Evolutionary conservation across 1,140 invertebrate species (phyloP), one percentile per base, ranked within the genome.

Genomic region (Drosophila mauritiana): DNA sequence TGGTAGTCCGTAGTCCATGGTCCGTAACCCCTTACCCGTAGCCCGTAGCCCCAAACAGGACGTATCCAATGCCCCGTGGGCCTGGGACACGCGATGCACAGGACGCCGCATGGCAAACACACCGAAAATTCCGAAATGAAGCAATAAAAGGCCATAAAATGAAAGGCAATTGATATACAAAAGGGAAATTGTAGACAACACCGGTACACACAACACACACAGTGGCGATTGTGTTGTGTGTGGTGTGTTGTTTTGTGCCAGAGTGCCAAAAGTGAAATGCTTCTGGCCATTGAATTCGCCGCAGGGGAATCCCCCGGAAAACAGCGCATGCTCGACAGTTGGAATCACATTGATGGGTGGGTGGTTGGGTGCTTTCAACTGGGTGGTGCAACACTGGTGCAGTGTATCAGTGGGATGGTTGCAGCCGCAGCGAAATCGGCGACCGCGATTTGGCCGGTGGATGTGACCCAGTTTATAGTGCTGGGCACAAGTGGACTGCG

Each of bases 81-180:
- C 49, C 31, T 22, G 36, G 59, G 59, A 58, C 59, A 62, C 59
- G 59, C 59, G 53, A 62, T 62, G 59, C 59, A 58, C 36, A 15
- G 59, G 36, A n/a, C 36, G 53, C 25, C 45, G 48, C 49, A 46
- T 15, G 53, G 64, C 31, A 22, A 45, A 39, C 58, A 57, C 27
- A 63, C 74, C 59, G 40, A 77, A 39, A 77, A 39, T 75, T 51
- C 39, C 49, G 43, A 77, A 85, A 80, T 68, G 58, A 72, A 76
- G 54, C 76, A 79, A 78, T 58, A 74, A 78, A 65, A 70, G 55
- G 54, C 45, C 68, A 88, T 75, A 72, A 64, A 72, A 68, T 69
- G 80, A 72, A 88, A 82, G 86, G 78, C 78, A 86, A 86, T 82
- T 86, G 82, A 88, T 86, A 88, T 88, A 78, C 83, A 88, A 86